Conservation (phyloP, 2,888 invertebrate genomes). For the Lacanobia wlatinum region DNA sequence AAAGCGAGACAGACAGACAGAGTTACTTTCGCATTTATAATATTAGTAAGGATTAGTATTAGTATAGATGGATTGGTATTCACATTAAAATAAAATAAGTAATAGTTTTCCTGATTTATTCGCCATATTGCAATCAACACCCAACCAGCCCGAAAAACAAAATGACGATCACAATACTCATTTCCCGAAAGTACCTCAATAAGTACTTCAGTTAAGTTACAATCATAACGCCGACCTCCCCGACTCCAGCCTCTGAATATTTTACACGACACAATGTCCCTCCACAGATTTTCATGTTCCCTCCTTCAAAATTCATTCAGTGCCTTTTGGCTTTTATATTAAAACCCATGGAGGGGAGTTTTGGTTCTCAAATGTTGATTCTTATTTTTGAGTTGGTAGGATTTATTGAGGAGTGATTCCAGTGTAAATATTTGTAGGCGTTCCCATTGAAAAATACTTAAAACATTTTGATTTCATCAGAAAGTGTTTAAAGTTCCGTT, state of each 20-base stretch:
- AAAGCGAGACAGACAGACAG: too few relatives aligned
- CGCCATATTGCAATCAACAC: neutral
- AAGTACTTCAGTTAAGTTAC: slow-evolving; percentile 46
- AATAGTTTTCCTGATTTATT: neutral
- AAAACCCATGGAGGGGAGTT: slow-evolving; percentile 45
- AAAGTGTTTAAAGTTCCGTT: too few relatives aligned
- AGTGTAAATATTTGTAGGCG: neutral
- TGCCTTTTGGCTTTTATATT: slow-evolving; percentile 54
- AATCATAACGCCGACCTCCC: slow-evolving; percentile 37
- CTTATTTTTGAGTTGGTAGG: slow-evolving; percentile 19
- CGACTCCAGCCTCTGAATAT: slow-evolving; percentile 48
- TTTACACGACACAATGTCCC: slow-evolving; percentile 46
- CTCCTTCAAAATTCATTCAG: slow-evolving; percentile 60
- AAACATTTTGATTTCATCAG: too few relatives aligned
- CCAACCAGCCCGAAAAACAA: slow-evolving; percentile 14
- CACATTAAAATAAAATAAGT: neutral
- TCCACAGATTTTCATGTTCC: slow-evolving; percentile 58
- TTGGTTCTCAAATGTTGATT: slow-evolving; percentile 48
- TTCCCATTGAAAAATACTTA: neutral
- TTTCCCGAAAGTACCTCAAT: slow-evolving; percentile 40
- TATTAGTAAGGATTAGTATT: too few relatives aligned
- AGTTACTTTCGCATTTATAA: too few relatives aligned
- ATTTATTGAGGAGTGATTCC: slow-evolving; percentile 12
- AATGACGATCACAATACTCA: slow-evolving; percentile 48
- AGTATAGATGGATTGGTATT: too few relatives aligned